phyloP scores from a whole-genome alignment of 1,140 invertebrate species.

The Tetragonula clypearis region DNA sequence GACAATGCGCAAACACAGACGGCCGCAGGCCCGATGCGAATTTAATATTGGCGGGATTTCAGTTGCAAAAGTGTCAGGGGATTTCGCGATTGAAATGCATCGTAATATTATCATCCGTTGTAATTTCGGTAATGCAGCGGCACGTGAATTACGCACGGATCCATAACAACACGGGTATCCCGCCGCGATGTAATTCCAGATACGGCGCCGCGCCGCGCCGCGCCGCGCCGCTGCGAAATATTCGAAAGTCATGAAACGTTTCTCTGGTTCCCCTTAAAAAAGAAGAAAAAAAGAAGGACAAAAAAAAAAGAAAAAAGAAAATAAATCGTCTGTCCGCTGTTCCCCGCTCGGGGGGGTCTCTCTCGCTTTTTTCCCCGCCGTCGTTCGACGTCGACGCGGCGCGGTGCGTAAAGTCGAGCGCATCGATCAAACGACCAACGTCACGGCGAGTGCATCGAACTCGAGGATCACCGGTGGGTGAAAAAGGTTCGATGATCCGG shows the following conservation, averaged over 20 bases:
- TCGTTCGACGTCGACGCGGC: too few species aligned
- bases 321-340: not conserved
- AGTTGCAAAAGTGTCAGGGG: constrained; percentile 49
- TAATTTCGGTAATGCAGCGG: constrained; percentile 58
- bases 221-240: constrained; percentile 2
- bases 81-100: constrained; percentile 61
- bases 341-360: too few species aligned
- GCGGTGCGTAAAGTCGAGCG: not conserved
- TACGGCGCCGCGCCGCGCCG: not conserved
- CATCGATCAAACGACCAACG: not conserved
- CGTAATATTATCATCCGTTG: constrained; percentile 61
- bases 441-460: not conserved
- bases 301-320: too few species aligned
- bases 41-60: constrained; percentile 50
- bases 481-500: not conserved
- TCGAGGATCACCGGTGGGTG: not conserved
- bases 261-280: not conserved
- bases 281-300: too few species aligned
- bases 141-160: constrained; percentile 52
- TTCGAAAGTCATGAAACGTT: constrained; percentile 35
- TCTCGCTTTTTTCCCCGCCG: not conserved
- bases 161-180: constrained; percentile 34
- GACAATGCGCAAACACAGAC: constrained; percentile 44
- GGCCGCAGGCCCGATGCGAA: constrained; percentile 39
- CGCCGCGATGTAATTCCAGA: constrained; percentile 37